A percentile compares a stretch with the other conserved stretches of the same genome.
Conservation (phyloP, 2,797 vertebrate species). For the Hipposideros larvatus region DNA sequence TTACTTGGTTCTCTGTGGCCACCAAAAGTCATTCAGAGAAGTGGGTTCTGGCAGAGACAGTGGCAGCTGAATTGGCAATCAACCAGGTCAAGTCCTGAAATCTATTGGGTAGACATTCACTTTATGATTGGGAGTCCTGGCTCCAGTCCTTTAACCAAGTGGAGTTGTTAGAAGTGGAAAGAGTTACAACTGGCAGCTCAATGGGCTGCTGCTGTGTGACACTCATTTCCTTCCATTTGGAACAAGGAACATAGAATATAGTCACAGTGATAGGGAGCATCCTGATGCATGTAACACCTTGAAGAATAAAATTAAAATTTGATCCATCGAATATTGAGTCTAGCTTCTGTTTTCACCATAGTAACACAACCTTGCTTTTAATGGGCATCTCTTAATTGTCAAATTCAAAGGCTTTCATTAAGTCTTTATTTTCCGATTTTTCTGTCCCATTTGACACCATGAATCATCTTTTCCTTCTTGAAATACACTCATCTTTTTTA, state of each 20-base stretch:
- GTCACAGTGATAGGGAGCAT: not conserved
- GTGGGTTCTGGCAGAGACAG: not conserved
- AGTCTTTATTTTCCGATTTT: not conserved
- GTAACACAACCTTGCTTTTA: not conserved
- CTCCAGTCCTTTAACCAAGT: not conserved
- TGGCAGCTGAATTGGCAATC: not conserved
- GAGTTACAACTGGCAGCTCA: not conserved
- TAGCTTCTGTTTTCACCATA: not conserved
- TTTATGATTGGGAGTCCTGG: not conserved
- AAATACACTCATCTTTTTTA: not conserved
- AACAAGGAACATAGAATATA: not conserved
- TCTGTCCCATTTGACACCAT: not conserved
- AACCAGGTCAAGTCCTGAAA: not conserved
- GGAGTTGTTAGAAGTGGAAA: not conserved
- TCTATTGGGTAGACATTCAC: not conserved
- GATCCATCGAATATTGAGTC: not conserved
- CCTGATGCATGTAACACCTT: not conserved
- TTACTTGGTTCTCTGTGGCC: not conserved
- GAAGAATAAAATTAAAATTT: constrained; percentile 3
- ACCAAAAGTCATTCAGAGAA: not conserved
- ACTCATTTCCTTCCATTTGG: not conserved
- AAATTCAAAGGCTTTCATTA: not conserved
- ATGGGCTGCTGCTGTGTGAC: not conserved
- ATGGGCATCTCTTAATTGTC: not conserved
- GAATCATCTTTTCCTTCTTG: not conserved